Percentiles rank a stretch among this genome's conserved stretches.
Evolutionary conservation across 2,113 vertebrate genomes (phyloP).

Genomic region (Centrocercus urophasianus): DNA sequence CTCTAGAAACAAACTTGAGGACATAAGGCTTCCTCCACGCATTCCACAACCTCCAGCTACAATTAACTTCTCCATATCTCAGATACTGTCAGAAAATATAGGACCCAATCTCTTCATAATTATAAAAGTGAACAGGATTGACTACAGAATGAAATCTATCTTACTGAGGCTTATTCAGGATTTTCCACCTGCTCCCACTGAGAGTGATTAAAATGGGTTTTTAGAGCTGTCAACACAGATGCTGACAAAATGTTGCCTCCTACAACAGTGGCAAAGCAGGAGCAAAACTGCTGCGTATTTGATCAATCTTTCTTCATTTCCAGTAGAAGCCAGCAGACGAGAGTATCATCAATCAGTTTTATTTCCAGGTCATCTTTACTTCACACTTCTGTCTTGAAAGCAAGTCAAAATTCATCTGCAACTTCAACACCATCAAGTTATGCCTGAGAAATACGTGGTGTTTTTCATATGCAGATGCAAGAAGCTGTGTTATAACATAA

Average conservation of each 20-base stretch:
- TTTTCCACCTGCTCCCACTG: background rate
- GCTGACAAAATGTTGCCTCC: background rate
- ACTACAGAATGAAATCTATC: background rate
- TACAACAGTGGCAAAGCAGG: background rate
- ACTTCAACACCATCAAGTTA: fast-evolving
- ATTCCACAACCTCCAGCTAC: background rate
- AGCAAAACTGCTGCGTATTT: background rate
- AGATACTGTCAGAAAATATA: background rate
- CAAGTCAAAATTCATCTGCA: background rate
- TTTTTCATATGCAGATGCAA: background rate
- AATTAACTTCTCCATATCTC: background rate
- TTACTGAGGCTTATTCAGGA: background rate
- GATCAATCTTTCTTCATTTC: background rate
- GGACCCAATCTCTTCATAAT: background rate
- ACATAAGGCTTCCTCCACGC: background rate
- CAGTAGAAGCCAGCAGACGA: background rate
- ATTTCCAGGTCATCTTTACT: background rate
- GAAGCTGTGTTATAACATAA: background rate
- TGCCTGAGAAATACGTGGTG: background rate
- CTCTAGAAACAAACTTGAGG: background rate
- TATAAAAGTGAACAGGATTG: background rate
- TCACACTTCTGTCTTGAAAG: background rate
- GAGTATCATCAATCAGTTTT: background rate
- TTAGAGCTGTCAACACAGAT: background rate
- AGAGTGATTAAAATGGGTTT: background rate